phyloP scores from a whole-genome alignment of 1,140 invertebrate genomes.

The Cherax destructor region DNA sequence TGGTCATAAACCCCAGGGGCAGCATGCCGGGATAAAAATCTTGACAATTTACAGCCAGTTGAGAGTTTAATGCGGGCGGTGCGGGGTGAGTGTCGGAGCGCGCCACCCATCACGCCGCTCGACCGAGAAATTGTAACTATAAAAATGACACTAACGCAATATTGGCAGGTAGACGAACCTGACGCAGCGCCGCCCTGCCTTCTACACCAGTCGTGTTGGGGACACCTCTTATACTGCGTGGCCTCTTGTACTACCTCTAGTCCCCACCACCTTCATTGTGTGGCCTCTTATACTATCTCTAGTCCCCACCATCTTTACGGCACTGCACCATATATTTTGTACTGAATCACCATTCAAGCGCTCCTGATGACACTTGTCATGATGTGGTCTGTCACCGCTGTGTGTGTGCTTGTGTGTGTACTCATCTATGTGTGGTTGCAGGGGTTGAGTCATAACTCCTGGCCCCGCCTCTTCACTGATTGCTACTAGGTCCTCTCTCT shows the following conservation, averaged over 20 bases:
- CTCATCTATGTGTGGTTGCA: too few species aligned
- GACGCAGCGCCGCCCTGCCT: not conserved
- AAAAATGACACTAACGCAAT: conserved; percentile 25
- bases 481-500: too few species aligned
- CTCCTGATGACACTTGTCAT: not conserved
- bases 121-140: conserved; percentile 14
- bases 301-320: not conserved
- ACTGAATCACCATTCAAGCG: not conserved
- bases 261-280: too few species aligned
- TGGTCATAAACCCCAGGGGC: not conserved
- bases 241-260: too few species aligned
- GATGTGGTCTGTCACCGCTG: not conserved
- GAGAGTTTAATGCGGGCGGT: conserved; percentile 19
- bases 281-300: not conserved
- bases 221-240: too few species aligned
- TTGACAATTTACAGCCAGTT: not conserved
- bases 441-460: too few species aligned
- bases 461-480: too few species aligned
- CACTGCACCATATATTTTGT: not conserved
- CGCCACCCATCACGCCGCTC: not conserved
- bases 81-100: not conserved
- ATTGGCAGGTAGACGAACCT: not conserved
- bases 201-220: not conserved
- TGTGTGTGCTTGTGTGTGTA: too few species aligned
- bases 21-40: not conserved